Evolutionary conservation across 2,113 vertebrate genomes (phyloP), one percentile per base, ranked within the genome.

Genomic region (Cinclus mexicanus): DNA sequence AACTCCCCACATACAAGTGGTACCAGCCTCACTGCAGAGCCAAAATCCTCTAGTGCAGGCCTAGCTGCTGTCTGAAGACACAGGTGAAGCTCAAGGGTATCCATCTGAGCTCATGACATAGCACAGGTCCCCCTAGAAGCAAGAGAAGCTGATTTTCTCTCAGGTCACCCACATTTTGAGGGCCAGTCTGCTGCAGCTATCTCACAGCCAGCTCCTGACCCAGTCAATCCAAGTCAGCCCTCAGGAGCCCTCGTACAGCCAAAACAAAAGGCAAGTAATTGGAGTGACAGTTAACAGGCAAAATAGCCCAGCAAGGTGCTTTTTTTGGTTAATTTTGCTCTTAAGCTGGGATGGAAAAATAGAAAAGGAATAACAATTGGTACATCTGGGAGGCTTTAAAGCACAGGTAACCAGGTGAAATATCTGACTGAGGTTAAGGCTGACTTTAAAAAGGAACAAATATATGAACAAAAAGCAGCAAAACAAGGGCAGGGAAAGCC

Each of bases 1-100:
- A 39, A 15, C 37, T 74, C 42, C 47, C 55, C 1, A 1, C 0
- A 0, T 26, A 55, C 33, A 49, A 86, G 53, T 3, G 6, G n/a
- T 44, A 60, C 26, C 37, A 75, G 26, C 39, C 61, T 68, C 31
- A 19, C 3, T 20, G 25, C 25, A 69, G 74, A 28, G 11, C 55
- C 59, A 65, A 65, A 91, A 74, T n/a, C 39, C 52, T 65, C 49
- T 33, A 46, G 25, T 1, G 1, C 37, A 53, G 24, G n/a, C 42
- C 49, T 39, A 52, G 52, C 6, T 75, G 52, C 50, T 78, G 25
- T 57, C 65, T 89, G 19, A 78, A 75, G 22, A 72, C n/a, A 74
- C 14, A n/a, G 3, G 39, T 42, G 28, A 10, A 91, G 53, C 44
- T 90, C 26, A 41, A 50, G 20, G 19, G 26, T 35, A 21, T 26